Conservation (phyloP, 2,888 invertebrate species). For the Coremacera marginata region DNA sequence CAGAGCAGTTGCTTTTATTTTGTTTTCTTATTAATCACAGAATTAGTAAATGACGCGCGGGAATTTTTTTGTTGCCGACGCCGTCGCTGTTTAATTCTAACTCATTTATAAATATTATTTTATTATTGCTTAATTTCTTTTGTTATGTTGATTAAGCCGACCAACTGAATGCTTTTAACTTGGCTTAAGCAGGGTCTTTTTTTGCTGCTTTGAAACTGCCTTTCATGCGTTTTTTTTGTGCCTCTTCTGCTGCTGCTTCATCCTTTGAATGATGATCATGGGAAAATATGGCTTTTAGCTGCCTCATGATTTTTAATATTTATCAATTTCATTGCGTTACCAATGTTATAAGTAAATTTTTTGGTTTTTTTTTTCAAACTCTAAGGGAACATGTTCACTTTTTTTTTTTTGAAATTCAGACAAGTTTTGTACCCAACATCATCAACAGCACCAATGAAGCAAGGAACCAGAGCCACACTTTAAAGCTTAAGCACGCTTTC, state of each 20-base stretch:
- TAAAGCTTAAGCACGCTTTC: constrained; percentile 38
- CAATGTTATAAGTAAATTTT: not conserved
- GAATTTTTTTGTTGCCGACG: constrained; percentile 53
- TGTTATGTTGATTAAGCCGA: constrained; percentile 66
- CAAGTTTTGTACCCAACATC: not conserved
- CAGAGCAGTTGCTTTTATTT: constrained; percentile 12
- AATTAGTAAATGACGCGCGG: constrained; percentile 67
- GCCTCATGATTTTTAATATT: constrained; percentile 40
- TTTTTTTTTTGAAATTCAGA: too few relatives aligned
- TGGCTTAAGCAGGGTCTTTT: constrained; percentile 34
- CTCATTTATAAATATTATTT: constrained; percentile 53
- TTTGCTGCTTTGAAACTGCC: not conserved
- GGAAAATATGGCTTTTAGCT: constrained; percentile 51
- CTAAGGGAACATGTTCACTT: not conserved
- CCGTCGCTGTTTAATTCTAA: constrained; percentile 20
- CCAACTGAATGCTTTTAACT: constrained; percentile 54
- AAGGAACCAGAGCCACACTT: not conserved
- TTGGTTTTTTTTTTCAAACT: not conserved
- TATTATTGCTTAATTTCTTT: constrained; percentile 67
- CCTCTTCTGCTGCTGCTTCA: not conserved
- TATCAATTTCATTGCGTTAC: constrained; percentile 19
- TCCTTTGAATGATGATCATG: constrained; percentile 54
- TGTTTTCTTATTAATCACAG: constrained; percentile 54
- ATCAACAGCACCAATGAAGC: not conserved
- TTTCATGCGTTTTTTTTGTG: not conserved